Percentiles rank a stretch among this genome's conserved stretches.
Evolutionary conservation across 1,140 invertebrate genomes (phyloP).

Genomic region (Battus philenor): DNA sequence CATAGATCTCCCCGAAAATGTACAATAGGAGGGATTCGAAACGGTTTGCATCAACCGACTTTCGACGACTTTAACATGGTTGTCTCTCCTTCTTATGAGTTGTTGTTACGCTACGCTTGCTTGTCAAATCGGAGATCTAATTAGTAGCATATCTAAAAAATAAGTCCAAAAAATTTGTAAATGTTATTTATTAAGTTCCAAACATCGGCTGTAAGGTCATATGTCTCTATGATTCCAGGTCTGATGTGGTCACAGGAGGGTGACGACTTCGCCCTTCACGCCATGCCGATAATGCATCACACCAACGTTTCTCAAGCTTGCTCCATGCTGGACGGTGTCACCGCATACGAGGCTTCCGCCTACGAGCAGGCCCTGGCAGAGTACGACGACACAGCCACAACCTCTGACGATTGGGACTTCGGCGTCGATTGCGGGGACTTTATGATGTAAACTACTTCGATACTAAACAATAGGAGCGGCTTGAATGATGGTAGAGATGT

Average conservation of each 20-base stretch:
- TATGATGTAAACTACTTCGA: slow-evolving; percentile 74
- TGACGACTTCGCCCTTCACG: slow-evolving; percentile 78
- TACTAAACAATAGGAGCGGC: too few species aligned
- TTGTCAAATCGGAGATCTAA: too few species aligned
- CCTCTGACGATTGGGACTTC: slow-evolving; percentile 79
- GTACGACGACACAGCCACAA: slow-evolving; percentile 77
- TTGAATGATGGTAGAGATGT: slow-evolving; percentile 5
- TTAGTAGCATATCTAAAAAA: too few species aligned
- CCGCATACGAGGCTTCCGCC: slow-evolving; percentile 76
- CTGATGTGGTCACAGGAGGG: slow-evolving; percentile 79
- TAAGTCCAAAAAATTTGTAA: too few species aligned
- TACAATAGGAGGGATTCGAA: too few species aligned
- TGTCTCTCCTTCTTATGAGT: too few species aligned
- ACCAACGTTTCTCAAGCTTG: slow-evolving; percentile 77
- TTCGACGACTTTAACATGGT: too few species aligned
- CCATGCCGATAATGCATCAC: slow-evolving; percentile 78
- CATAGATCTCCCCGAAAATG: too few species aligned
- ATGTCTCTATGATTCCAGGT: slow-evolving; percentile 44
- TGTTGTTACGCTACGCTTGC: too few species aligned
- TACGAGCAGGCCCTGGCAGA: slow-evolving; percentile 77
- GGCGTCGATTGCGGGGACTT: slow-evolving; percentile 79
- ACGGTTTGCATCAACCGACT: too few species aligned
- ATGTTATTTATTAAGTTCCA: too few species aligned
- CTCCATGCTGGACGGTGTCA: slow-evolving; percentile 75
- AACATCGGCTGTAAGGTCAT: too few species aligned